Percentiles rank a stretch among this genome's conserved stretches.
phyloP scores from a whole-genome alignment of 2,797 vertebrate species.

The Epinephelus coioides region DNA sequence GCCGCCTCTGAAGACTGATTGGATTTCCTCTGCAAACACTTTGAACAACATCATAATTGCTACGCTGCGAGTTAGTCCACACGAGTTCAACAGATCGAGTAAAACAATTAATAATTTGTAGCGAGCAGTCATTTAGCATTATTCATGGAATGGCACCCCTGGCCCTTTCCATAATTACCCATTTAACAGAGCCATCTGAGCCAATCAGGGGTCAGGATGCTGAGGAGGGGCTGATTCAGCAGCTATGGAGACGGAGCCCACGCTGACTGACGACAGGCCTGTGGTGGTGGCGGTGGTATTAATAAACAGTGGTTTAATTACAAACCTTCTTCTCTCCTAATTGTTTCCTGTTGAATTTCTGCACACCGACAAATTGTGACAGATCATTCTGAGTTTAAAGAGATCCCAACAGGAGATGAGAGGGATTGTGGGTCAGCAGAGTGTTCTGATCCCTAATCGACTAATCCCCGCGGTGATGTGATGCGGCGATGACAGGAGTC shows the following conservation, averaged over 20 bases:
- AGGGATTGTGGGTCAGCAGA: constrained; percentile 5
- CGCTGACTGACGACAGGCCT: constrained; percentile 24
- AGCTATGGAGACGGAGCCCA: constrained; percentile 15
- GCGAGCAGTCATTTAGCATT: constrained; percentile 16
- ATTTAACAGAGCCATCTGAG: constrained; percentile 32
- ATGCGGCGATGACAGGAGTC: not conserved
- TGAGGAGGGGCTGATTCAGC: constrained; percentile 43
- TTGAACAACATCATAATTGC: constrained; percentile 5
- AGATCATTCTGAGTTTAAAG: constrained; percentile 51
- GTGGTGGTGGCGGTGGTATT: constrained; percentile 20
- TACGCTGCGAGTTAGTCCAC: not conserved
- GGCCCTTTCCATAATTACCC: constrained; percentile 39
- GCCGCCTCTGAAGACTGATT: not conserved
- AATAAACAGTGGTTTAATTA: constrained; percentile 68
- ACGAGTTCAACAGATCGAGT: constrained; percentile 35
- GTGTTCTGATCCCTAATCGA: constrained; percentile 43
- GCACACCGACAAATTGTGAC: constrained; percentile 11
- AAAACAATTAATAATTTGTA: constrained; percentile 52
- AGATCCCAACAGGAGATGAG: constrained; percentile 8
- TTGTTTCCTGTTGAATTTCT: constrained; percentile 40
- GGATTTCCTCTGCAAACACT: not conserved
- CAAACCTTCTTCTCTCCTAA: constrained; percentile 43
- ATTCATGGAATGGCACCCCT: constrained; percentile 14
- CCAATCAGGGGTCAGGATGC: constrained; percentile 49
- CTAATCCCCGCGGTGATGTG: constrained; percentile 60